Evolutionary conservation across 2,888 invertebrate species (phyloP).

Genomic region (Altica lythri): DNA sequence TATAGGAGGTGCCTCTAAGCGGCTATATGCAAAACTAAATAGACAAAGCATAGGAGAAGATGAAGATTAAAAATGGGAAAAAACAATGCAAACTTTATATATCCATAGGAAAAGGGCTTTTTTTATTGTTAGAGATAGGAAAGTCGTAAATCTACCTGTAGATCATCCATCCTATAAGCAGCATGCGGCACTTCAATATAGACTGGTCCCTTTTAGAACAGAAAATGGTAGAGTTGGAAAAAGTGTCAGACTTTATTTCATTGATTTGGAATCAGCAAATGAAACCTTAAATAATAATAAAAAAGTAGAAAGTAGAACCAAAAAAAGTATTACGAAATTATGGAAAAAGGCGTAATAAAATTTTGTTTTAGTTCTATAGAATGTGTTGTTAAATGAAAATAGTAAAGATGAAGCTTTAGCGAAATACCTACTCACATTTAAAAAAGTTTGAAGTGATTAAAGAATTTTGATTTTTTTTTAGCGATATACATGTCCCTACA

Average conservation of each 20-base stretch:
- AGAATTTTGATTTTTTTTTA: too few relatives aligned
- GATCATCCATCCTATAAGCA: constrained; percentile 99
- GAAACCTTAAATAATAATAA: constrained; percentile 96
- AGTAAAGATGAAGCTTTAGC: constrained; percentile 79
- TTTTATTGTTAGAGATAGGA: constrained; percentile 91
- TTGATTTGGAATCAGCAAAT: constrained; percentile 96
- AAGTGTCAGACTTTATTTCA: constrained; percentile 88
- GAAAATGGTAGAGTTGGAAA: constrained; percentile 80
- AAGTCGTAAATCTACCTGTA: constrained; percentile 93
- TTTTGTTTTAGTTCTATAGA: constrained; percentile 97
- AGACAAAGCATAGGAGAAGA: constrained; percentile 88
- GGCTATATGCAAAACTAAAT: too few relatives aligned
- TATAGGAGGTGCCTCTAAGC: too few relatives aligned
- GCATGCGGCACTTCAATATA: constrained; percentile 95
- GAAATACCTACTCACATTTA: too few relatives aligned
- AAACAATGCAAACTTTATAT: constrained; percentile 88
- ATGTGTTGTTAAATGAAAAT: constrained; percentile 93
- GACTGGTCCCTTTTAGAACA: constrained; percentile 80
- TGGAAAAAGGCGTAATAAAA: constrained; percentile 95
- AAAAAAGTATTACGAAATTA: constrained; percentile 88
- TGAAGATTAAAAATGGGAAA: constrained; percentile 95
- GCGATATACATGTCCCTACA: too few relatives aligned
- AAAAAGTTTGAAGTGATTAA: too few relatives aligned
- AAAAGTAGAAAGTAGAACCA: constrained; percentile 86
- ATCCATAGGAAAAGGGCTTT: constrained; percentile 97